Conservation (phyloP, 2,797 vertebrate species). For the Thaleichthys pacificus region DNA sequence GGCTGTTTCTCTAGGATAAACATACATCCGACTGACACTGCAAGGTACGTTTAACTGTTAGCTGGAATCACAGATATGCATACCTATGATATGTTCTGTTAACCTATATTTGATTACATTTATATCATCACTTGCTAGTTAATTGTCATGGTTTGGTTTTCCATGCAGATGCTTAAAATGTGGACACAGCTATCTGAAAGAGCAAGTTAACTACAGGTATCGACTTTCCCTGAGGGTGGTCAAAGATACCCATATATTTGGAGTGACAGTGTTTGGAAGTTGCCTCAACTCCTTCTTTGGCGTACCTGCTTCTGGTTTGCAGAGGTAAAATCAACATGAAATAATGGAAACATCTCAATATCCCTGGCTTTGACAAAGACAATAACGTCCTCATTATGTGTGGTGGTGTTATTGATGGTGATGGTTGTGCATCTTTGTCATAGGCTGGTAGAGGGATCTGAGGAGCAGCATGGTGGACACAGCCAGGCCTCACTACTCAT, state of each 20-base stretch:
- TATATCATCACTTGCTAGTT: not conserved
- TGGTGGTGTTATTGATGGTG: not conserved
- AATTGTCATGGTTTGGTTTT: not conserved
- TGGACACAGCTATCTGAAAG: conserved; percentile 71
- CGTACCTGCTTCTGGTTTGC: conserved; percentile 77
- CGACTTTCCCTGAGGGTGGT: conserved; percentile 82
- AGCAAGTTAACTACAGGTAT: conserved; percentile 81
- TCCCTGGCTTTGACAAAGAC: not conserved
- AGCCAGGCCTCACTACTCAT: conserved; percentile 64
- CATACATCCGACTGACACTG: conserved; percentile 37
- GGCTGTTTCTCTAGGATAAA: conserved; percentile 68
- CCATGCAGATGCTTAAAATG: conserved; percentile 83
- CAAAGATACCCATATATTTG: conserved; percentile 75
- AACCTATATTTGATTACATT: not conserved
- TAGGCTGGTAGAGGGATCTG: conserved; percentile 65
- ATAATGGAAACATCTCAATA: not conserved
- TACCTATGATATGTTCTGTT: not conserved
- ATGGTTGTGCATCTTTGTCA: conserved; percentile 23
- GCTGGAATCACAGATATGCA: not conserved
- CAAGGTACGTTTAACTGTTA: conserved; percentile 44
- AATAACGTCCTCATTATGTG: not conserved
- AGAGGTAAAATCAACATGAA: conserved; percentile 72
- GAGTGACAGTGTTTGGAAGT: conserved; percentile 88
- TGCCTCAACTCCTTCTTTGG: conserved; percentile 90
- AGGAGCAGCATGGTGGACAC: conserved; percentile 55